These are phyloP conservation scores for Drosophila austrosaltans DNA, from an alignment of 2,888 invertebrate genomes.

Conservation along the genomic window DNA sequence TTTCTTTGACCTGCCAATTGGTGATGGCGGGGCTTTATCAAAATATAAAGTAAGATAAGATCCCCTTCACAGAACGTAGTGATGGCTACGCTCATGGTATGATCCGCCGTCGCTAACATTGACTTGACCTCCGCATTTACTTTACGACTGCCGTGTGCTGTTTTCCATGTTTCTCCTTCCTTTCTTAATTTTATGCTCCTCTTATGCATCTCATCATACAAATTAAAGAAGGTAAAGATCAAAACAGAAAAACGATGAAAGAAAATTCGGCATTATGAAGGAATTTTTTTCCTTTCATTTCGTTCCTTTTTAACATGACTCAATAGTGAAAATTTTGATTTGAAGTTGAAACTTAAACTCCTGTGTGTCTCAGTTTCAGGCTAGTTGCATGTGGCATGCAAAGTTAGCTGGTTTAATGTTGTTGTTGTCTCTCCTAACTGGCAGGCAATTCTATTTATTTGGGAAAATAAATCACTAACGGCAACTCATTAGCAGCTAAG, in stretches of 20 bases:
- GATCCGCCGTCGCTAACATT: neutral
- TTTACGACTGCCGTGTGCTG: constrained; percentile 66
- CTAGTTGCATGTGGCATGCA: constrained; percentile 76
- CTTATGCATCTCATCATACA: constrained; percentile 65
- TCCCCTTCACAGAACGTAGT: too few relatives aligned
- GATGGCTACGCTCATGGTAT: neutral
- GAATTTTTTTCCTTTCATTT: neutral
- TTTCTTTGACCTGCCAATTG: too few relatives aligned
- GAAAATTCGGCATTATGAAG: neutral
- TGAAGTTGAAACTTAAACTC: constrained; percentile 13
- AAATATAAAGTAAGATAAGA: too few relatives aligned
- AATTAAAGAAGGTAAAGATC: constrained; percentile 37
- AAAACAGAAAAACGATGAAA: neutral
- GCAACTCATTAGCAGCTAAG: constrained; percentile 80
- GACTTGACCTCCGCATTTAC: constrained; percentile 59
- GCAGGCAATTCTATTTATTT: constrained; percentile 76
- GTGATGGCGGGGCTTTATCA: too few relatives aligned
- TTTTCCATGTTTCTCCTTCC: constrained; percentile 34
- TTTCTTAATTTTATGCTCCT: constrained; percentile 62
- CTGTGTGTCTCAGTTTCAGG: constrained; percentile 9
- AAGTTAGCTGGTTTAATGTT: constrained; percentile 43
- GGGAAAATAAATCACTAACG: constrained; percentile 77
- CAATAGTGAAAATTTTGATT: constrained; percentile 8
- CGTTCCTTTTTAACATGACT: neutral
- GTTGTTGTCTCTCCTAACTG: constrained; percentile 50